These are phyloP conservation scores for Ophioninae sp. DNA, from an alignment of 2,888 invertebrate genomes.

Conservation along the genomic window DNA sequence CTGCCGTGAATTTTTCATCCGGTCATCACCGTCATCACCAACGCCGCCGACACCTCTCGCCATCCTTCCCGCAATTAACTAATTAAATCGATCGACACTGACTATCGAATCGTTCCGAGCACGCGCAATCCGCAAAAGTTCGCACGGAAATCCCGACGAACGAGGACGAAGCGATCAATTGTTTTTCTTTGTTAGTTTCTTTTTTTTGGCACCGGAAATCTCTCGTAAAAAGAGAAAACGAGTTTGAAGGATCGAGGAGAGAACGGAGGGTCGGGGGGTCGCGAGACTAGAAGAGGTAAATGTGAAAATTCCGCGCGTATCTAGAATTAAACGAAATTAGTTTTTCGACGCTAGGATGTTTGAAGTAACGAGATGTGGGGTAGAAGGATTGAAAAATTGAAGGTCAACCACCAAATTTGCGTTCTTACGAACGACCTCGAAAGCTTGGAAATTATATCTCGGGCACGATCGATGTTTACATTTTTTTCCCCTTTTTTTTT, in stretches of 20 bases:
- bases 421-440: constrained; percentile 32
- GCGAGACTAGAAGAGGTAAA: not conserved
- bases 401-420: constrained; percentile 17
- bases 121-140: not conserved
- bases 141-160: not conserved
- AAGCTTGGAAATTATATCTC: not conserved
- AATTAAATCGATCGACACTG: constrained; percentile 66
- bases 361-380: not conserved
- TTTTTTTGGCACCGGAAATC: not conserved
- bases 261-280: not conserved
- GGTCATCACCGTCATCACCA: not conserved
- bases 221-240: constrained; percentile 5
- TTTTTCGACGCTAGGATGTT: not conserved
- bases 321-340: constrained; percentile 20
- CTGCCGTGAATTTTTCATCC: not conserved
- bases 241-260: constrained; percentile 7
- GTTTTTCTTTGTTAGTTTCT: not conserved
- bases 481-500: constrained; percentile 15
- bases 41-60: constrained; percentile 43
- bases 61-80: constrained; percentile 65
- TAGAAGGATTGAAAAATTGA: not conserved
- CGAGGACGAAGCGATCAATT: constrained; percentile 1
- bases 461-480: constrained; percentile 6
- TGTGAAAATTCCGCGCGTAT: constrained; percentile 15
- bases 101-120: constrained; percentile 20